Conservation (phyloP, 2,888 invertebrate genomes). For the Agapostemon virescens region DNA sequence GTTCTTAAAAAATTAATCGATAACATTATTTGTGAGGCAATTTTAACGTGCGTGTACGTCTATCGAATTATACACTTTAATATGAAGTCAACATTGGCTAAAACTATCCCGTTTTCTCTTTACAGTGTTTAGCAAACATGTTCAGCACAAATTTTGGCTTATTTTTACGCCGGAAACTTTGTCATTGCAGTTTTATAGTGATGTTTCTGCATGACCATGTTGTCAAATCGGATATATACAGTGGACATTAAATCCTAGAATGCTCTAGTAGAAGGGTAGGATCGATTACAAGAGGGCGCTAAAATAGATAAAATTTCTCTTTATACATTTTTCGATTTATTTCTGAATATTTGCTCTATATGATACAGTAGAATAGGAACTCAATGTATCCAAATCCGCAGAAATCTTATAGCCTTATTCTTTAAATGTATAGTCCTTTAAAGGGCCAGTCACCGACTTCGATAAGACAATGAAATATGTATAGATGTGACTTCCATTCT, state of each 20-base stretch:
- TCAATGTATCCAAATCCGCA: not conserved
- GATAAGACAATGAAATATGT: not conserved
- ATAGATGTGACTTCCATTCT: not conserved
- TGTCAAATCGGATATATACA: conserved; percentile 53
- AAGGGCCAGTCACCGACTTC: not conserved
- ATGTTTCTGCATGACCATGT: conserved; percentile 60
- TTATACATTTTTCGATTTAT: not conserved
- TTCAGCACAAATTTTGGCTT: conserved; percentile 46
- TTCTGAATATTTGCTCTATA: not conserved
- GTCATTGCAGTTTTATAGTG: conserved; percentile 52
- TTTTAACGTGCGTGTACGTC: conserved; percentile 35
- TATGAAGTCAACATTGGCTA: conserved; percentile 37
- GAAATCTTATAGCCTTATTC: not conserved
- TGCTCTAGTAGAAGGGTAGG: conserved; percentile 33
- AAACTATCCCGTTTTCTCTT: conserved; percentile 42
- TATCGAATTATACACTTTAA: conserved; percentile 44
- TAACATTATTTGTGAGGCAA: conserved; percentile 64
- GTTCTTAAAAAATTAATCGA: conserved; percentile 71
- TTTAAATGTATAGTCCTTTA: not conserved
- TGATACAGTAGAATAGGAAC: not conserved
- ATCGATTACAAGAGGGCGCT: conserved; percentile 49
- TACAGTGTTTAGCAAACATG: conserved; percentile 51
- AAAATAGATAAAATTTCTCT: conserved; percentile 18
- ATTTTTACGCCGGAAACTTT: conserved; percentile 39
- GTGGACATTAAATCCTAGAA: conserved; percentile 35